A percentile compares a stretch with the other conserved stretches of the same genome.
phyloP scores from a whole-genome alignment of 2,888 invertebrate genomes.

The Aleiodes testaceus region DNA sequence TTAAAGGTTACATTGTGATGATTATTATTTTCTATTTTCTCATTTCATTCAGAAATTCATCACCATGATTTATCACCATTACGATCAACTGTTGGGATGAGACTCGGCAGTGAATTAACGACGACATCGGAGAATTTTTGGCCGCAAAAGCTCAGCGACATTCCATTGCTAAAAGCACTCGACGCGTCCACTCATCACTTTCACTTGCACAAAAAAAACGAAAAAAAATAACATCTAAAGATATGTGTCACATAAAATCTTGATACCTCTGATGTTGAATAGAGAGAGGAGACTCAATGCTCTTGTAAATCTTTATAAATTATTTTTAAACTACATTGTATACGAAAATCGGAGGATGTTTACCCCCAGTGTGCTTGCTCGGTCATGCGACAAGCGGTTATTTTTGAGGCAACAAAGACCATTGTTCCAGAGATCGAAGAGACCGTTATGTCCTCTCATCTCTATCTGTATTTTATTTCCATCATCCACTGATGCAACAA shows the following conservation, averaged over 20 bases:
- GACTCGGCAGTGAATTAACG: constrained; percentile 26
- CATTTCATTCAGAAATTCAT: constrained; percentile 6
- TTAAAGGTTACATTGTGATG: constrained; percentile 19
- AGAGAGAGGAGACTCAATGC: constrained; percentile 35
- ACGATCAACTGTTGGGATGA: constrained; percentile 7
- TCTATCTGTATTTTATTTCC: constrained; percentile 11
- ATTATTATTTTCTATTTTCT: constrained; percentile 4
- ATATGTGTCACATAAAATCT: constrained; percentile 48
- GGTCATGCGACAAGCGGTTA: constrained; percentile 46
- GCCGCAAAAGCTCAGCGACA: constrained; percentile 36
- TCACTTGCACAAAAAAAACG: constrained; percentile 23
- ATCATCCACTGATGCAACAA: constrained; percentile 18
- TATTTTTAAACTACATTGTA: constrained; percentile 57
- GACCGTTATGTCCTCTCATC: constrained; percentile 39
- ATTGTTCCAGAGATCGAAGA: constrained; percentile 52
- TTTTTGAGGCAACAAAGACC: constrained; percentile 55
- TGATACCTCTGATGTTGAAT: constrained; percentile 42
- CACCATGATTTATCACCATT: constrained; percentile 18
- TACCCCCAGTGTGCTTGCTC: constrained; percentile 24
- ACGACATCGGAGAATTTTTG: constrained; percentile 36
- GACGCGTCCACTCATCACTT: constrained; percentile 33
- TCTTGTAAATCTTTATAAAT: constrained; percentile 52
- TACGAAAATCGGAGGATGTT: constrained; percentile 44
- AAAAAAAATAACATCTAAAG: neutral
- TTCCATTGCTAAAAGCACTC: constrained; percentile 54